Conservation (phyloP, 2,888 invertebrate genomes). For the Molanna angustata region DNA sequence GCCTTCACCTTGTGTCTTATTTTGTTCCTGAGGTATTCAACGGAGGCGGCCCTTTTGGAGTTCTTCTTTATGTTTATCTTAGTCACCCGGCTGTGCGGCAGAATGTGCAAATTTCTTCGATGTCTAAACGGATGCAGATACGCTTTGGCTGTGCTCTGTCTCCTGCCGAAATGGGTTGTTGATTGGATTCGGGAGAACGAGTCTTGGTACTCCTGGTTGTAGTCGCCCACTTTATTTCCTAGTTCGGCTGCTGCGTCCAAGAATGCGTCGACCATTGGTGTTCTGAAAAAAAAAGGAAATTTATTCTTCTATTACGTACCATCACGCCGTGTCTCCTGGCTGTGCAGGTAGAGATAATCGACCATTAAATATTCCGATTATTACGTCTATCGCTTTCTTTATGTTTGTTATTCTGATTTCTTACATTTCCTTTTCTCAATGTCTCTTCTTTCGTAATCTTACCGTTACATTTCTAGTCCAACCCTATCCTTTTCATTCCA, state of each 20-base stretch:
- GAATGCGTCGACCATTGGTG: conserved; percentile 47
- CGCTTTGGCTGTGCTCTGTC: conserved; percentile 65
- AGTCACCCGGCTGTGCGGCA: conserved; percentile 61
- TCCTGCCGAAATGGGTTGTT: conserved; percentile 55
- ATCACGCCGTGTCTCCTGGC: no score
- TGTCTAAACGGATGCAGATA: conserved; percentile 60
- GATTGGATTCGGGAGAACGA: conserved; percentile 68
- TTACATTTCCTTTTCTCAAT: no score
- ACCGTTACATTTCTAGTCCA: no score
- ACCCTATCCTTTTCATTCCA: no score
- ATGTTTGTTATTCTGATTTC: no score
- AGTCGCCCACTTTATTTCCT: conserved; percentile 67
- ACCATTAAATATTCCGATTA: no score
- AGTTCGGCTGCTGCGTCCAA: conserved; percentile 61
- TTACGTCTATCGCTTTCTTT: no score
- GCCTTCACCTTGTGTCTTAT: conserved; percentile 53
- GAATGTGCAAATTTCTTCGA: conserved; percentile 65
- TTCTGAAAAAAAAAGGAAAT: conserved; percentile 15
- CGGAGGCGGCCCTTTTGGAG: conserved; percentile 64
- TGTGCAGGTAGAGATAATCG: no score
- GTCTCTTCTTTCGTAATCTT: no score
- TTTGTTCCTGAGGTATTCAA: conserved; percentile 60
- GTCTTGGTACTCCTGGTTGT: conserved; percentile 61
- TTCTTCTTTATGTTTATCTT: conserved; percentile 63
- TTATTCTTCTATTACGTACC: no score